Evolutionary conservation across 2,888 invertebrate species (phyloP), one percentile per base, ranked within the genome.

Genomic region (Augiades crinisus): DNA sequence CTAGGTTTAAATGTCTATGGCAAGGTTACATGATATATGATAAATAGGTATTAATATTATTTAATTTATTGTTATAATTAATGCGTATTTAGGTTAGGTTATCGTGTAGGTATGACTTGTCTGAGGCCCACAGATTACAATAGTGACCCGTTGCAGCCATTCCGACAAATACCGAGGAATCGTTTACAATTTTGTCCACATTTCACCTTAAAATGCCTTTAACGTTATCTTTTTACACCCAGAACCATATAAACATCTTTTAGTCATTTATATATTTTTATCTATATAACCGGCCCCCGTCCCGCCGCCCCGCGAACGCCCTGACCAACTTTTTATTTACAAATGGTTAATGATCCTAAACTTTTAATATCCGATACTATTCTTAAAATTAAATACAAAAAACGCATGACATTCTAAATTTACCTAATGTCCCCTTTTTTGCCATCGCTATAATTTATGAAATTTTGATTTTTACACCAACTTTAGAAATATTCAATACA

Each of bases 291-390:
- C 69, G 59, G 78, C 75, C 63, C 61, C 73, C 74, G 64, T n/a
- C 77, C 75, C 76, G 69, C 76, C 77, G 75, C 76, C 73, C 68
- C 72, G 63, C 62, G 56, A 58, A 63, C 67, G 67, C 71, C 64
- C 71, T 78, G 68, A 59, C 75, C 75, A 78, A 77, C 80, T 82
- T 85, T 79, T 84, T 92, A 91, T 91, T 91, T 92, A 92, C 92
- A 92, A 92, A 91, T 92, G 92, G 92, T 92, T 91, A 91, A 91
- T 92, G 92, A 81, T 90, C 92, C 92, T 92, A 92, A 92, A 92
- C 84, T 87, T 91, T 91, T 91, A 87, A 90, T 91, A 91, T 81
- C 86, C 92, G 85, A 90, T 81, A 76, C 90, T 90, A 90, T 87
- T 85, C 90, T 90, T 91, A 90, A 90, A 90, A 90, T 89, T 90